Conservation (phyloP, 2,888 invertebrate genomes). For the Byasa hedistus region DNA sequence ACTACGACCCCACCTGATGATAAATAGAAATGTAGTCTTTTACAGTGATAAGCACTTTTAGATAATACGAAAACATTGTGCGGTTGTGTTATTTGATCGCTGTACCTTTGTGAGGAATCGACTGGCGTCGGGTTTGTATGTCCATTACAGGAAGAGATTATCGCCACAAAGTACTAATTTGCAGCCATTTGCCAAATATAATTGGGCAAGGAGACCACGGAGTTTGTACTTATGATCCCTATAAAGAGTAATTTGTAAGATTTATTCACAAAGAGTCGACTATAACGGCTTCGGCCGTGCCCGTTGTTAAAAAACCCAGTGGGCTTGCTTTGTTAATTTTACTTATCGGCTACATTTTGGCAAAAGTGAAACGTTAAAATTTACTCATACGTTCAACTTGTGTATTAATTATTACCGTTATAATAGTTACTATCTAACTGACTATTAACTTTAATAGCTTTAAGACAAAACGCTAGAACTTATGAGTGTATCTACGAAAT, state of each 20-base stretch:
- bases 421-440: background rate
- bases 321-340: conserved; percentile 9
- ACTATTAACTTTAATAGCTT: no score
- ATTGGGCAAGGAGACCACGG: conserved; percentile 32
- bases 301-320: conserved; percentile 15
- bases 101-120: conserved; percentile 10
- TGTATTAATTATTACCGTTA: background rate
- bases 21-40: no score
- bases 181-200: conserved; percentile 63
- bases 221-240: conserved; percentile 56
- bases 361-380: background rate
- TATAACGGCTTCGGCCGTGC: conserved; percentile 7
- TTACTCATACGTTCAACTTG: background rate
- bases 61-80: background rate
- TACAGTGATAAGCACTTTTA: no score
- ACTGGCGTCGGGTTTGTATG: conserved; percentile 2
- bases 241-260: conserved; percentile 54
- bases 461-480: no score
- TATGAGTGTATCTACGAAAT: no score
- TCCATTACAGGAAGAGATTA: conserved; percentile 55
- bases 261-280: conserved; percentile 54
- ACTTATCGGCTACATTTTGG: conserved; percentile 4
- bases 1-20: no score
- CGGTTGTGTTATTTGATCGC: background rate
- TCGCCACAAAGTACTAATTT: conserved; percentile 65